Percentiles rank a stretch among this genome's conserved stretches.
These are phyloP conservation scores for Pogonophryne albipinna DNA, from an alignment of 2,797 vertebrate genomes.

Conservation along the genomic window DNA sequence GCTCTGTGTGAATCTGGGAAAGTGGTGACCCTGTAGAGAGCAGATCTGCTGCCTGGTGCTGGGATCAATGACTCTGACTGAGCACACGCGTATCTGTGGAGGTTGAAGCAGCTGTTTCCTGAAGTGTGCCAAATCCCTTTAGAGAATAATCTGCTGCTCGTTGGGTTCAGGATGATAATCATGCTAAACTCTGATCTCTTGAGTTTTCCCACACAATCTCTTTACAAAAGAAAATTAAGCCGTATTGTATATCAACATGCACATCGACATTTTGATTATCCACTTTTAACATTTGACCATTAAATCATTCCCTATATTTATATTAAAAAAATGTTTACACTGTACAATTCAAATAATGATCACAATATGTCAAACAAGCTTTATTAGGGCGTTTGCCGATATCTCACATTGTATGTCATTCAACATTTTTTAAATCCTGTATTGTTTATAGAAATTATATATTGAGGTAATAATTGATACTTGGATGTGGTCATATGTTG, in stretches of 20 bases:
- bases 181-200: neutral
- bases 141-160: conserved; percentile 12
- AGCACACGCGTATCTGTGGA: conserved; percentile 19
- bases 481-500: too few species aligned
- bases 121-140: conserved; percentile 35
- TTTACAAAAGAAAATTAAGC: conserved; percentile 46
- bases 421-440: too few species aligned
- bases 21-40: conserved; percentile 67
- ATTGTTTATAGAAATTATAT: neutral
- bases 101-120: conserved; percentile 17
- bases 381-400: too few species aligned
- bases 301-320: too few species aligned
- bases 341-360: too few species aligned
- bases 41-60: conserved; percentile 39
- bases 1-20: conserved; percentile 72
- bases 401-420: neutral
- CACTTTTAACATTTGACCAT: too few species aligned
- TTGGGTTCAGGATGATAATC: conserved; percentile 12
- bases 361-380: neutral
- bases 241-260: conserved; percentile 60
- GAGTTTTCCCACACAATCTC: conserved; percentile 23
- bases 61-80: conserved; percentile 35
- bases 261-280: too few species aligned
- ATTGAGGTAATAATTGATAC: neutral
- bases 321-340: too few species aligned